Percentiles rank a stretch among this genome's conserved stretches.
Conservation (phyloP, 2,113 vertebrate species). For the Mellivora capensis region DNA sequence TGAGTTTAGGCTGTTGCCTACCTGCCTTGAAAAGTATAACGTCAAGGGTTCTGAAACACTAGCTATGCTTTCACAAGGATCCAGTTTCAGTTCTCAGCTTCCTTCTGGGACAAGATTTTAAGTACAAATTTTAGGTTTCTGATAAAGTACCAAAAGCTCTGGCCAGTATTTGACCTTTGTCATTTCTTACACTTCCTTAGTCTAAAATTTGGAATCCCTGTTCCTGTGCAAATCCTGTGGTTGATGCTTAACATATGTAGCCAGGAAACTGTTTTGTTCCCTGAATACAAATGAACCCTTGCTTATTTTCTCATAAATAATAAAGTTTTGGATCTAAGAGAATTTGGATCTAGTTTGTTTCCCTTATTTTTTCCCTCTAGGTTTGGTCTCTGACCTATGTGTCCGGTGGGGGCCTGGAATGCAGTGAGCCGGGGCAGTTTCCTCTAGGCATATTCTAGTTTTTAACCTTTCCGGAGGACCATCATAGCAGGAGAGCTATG, state of each 20-base stretch:
- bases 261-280: conserved; percentile 11
- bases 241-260: not conserved
- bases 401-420: not conserved
- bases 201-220: not conserved
- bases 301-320: conserved; percentile 27
- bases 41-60: not conserved
- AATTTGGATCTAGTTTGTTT: conserved; percentile 21
- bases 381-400: not conserved
- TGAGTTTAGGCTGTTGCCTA: not conserved
- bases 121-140: not conserved
- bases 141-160: not conserved
- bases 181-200: not conserved
- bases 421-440: not conserved
- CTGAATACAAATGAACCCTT: conserved; percentile 27
- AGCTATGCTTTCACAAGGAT: not conserved
- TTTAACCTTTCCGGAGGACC: not conserved
- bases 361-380: not conserved
- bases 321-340: not conserved
- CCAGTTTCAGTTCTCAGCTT: not conserved
- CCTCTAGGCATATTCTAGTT: not conserved
- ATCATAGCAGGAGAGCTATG: not conserved
- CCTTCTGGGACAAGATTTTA: not conserved
- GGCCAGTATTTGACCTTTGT: not conserved
- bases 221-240: not conserved
- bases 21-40: not conserved